A percentile compares a stretch with the other conserved stretches of the same genome.
Conservation (phyloP, 2,888 invertebrate genomes). For the Drosophila longiperda region DNA sequence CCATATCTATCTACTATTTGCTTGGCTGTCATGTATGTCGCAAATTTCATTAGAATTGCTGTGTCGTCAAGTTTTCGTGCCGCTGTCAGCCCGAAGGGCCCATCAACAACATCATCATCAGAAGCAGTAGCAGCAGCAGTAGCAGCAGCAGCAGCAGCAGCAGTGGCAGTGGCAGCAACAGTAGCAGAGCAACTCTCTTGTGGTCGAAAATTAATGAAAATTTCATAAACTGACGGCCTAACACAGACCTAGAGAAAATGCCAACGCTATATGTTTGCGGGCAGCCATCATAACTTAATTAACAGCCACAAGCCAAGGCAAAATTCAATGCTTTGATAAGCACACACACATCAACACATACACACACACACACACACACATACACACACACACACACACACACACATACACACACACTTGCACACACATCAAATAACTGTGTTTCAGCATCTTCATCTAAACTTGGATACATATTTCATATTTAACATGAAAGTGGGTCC, state of each 20-base stretch:
- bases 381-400: slow-evolving; percentile 10
- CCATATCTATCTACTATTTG: slow-evolving; percentile 1
- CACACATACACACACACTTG: slow-evolving; percentile 10
- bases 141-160: slow-evolving; percentile 4
- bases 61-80: slow-evolving; percentile 76
- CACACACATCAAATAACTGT: not conserved
- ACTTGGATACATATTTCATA: slow-evolving; percentile 67
- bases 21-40: slow-evolving; percentile 70
- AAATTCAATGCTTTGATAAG: slow-evolving; percentile 60
- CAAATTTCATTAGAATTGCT: slow-evolving; percentile 78
- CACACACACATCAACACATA: slow-evolving; percentile 23
- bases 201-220: slow-evolving; percentile 81
- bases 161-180: slow-evolving; percentile 11
- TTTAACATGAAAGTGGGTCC: slow-evolving; percentile 9
- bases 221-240: slow-evolving; percentile 77
- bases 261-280: slow-evolving; percentile 64
- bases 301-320: slow-evolving; percentile 70
- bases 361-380: slow-evolving; percentile 13
- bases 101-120: slow-evolving; percentile 40
- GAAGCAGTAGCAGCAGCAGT: slow-evolving; percentile 47
- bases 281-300: slow-evolving; percentile 80
- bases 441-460: slow-evolving; percentile 48
- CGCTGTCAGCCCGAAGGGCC: slow-evolving; percentile 74
- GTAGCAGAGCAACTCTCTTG: slow-evolving; percentile 64
- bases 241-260: slow-evolving; percentile 39